Evolutionary conservation across 2,113 vertebrate genomes (phyloP), one percentile per base, ranked within the genome.

Genomic region (Charina bottae): DNA sequence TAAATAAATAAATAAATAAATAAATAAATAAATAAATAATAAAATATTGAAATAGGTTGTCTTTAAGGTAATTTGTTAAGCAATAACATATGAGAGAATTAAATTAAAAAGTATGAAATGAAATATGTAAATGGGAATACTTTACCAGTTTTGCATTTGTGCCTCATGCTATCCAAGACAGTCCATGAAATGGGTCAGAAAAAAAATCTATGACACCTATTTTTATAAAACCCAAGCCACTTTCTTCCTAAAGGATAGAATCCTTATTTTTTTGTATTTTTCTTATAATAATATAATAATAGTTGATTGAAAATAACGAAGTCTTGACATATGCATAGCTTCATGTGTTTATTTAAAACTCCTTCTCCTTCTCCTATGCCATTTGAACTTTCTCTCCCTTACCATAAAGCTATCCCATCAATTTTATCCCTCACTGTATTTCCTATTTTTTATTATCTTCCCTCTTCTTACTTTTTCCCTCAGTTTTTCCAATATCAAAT

Each of bases 51-150:
- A 92, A 85, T 83, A 92, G 53, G 83, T 58, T 86, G 49, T 15
- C n/a, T 92, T 92, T 46, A 64, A 92, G 37, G 89, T 59, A 92
- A 64, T 85, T 85, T 85, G 92, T 86, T 86, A 89, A 89, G 84
- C 54, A 46, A n/a, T 89, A 86, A 86, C 86, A 90, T 87, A 90
- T 72, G 83, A 53, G 83, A 54, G 83, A 89, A n/a, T 33, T 53
- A 59, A 87, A 33, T 64, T 19, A 46, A 85, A 90, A 72, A 56
- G 62, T 86, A 83, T 92, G 55, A 68, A 90, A 59, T 84, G 85
- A 84, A 78, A 85, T 90, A 88, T 56, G 60, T 83, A 49, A 49
- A 49, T 49, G 49, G 49, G 49, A 49, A 49, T 49, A 49, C 49
- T 49, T 49, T 89, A 33, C 90, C 89, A 83, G 68, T 53, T 59